Evolutionary conservation across 2,888 invertebrate species (phyloP).

Genomic region (Lepidochrysops patricia): DNA sequence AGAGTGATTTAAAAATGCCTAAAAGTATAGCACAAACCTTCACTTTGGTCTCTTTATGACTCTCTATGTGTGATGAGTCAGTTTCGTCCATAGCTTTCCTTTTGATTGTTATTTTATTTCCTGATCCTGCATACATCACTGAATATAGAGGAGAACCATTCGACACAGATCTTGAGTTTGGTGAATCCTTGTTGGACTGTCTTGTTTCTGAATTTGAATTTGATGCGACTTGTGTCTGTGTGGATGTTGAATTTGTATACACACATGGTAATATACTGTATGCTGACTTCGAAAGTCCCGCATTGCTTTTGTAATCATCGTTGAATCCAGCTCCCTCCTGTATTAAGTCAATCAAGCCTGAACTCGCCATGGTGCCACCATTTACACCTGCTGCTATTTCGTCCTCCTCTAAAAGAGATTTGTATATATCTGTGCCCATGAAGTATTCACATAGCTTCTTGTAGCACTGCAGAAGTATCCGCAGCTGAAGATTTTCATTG

Average conservation of each 20-base stretch:
- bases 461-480: slow-evolving; percentile 89
- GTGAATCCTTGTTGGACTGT: slow-evolving; percentile 49
- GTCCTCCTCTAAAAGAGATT: slow-evolving; percentile 72
- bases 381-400: slow-evolving; percentile 66
- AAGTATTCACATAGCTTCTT: slow-evolving; percentile 91
- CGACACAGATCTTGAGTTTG: slow-evolving; percentile 52
- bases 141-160: slow-evolving; percentile 77
- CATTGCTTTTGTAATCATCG: slow-evolving; percentile 82
- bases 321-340: slow-evolving; percentile 86
- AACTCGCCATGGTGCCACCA: slow-evolving; percentile 67
- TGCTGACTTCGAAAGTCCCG: slow-evolving; percentile 82
- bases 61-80: slow-evolving; percentile 54
- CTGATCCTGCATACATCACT: slow-evolving; percentile 85
- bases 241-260: slow-evolving; percentile 77
- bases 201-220: slow-evolving; percentile 45
- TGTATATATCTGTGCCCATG: slow-evolving; percentile 81
- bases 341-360: slow-evolving; percentile 82
- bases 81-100: slow-evolving; percentile 79
- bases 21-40: slow-evolving; percentile 17
- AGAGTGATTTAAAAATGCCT: neutral
- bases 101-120: slow-evolving; percentile 89
- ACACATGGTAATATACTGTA: slow-evolving; percentile 84
- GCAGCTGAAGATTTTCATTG: slow-evolving; percentile 85
- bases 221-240: slow-evolving; percentile 55
- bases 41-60: slow-evolving; percentile 59